These are phyloP conservation scores for Spinibarbus caldwelli DNA, from an alignment of 2,797 vertebrate genomes.

Conservation along the genomic window DNA sequence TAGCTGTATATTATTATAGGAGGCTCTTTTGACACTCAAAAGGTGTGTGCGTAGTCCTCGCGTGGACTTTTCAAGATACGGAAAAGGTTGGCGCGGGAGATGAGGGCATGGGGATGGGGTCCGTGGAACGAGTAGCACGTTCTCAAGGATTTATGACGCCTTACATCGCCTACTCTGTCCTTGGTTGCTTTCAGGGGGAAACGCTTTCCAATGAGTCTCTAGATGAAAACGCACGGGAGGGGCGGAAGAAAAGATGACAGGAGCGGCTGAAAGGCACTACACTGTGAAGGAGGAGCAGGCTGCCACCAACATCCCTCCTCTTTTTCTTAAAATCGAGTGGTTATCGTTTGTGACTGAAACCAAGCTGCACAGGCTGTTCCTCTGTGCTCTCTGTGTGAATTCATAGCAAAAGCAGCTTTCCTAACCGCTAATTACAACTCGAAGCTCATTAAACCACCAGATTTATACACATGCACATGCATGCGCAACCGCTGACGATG, in stretches of 20 bases:
- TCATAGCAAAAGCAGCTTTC: conserved; percentile 36
- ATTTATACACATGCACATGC: conserved; percentile 31
- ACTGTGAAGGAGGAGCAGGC: conserved; percentile 26
- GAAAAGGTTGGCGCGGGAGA: conserved; percentile 49
- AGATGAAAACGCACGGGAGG: conserved; percentile 58
- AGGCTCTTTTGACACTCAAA: conserved; percentile 39
- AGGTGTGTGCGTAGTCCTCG: conserved; percentile 39
- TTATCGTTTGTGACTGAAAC: conserved; percentile 27
- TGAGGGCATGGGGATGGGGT: conserved; percentile 25
- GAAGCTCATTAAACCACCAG: conserved; percentile 38
- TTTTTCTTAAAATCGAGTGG: conserved; percentile 22
- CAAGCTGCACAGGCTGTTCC: conserved; percentile 11
- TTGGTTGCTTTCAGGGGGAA: conserved; percentile 57
- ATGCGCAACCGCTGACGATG: conserved; percentile 47
- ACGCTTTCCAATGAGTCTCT: conserved; percentile 47
- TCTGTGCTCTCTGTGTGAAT: conserved; percentile 1
- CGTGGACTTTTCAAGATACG: conserved; percentile 21
- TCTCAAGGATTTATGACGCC: conserved; percentile 61
- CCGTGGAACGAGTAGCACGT: conserved; percentile 44
- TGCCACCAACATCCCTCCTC: conserved; percentile 42
- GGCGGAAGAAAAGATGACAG: conserved; percentile 40
- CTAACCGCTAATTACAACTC: conserved; percentile 30
- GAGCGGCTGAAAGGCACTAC: conserved; percentile 50
- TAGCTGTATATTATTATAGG: conserved; percentile 46
- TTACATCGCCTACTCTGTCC: conserved; percentile 52